These are phyloP conservation scores for Zaprionus ornatus DNA, from an alignment of 1,140 invertebrate species.

Conservation along the genomic window DNA sequence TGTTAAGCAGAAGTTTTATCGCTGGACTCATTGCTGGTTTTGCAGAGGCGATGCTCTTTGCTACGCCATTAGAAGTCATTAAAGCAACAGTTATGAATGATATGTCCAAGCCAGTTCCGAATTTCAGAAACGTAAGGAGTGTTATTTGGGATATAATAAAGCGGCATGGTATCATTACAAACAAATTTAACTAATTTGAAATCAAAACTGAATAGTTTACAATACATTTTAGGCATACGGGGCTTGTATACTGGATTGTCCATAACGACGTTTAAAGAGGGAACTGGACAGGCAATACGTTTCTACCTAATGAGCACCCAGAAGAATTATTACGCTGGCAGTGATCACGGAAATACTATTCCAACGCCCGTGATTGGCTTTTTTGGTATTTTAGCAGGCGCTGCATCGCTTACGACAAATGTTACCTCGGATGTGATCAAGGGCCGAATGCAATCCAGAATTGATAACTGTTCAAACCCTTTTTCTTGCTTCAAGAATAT, in stretches of 20 bases:
- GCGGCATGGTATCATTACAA: slow-evolving; percentile 88
- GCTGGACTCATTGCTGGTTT: slow-evolving; percentile 97
- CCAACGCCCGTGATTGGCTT: slow-evolving; percentile 93
- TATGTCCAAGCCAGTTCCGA: slow-evolving; percentile 93
- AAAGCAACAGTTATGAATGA: slow-evolving; percentile 99
- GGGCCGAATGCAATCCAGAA: slow-evolving; percentile 97
- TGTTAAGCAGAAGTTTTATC: slow-evolving; percentile 89
- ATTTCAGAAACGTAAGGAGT: slow-evolving; percentile 95
- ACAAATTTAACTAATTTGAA: background rate
- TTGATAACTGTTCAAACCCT: slow-evolving; percentile 96
- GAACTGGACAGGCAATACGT: slow-evolving; percentile 97
- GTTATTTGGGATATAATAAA: slow-evolving; percentile 94
- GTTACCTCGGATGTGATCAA: slow-evolving; percentile 98
- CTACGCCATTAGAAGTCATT: slow-evolving; percentile 99
- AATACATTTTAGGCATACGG: slow-evolving; percentile 84
- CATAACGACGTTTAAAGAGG: slow-evolving; percentile 98
- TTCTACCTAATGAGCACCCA: slow-evolving; percentile 98
- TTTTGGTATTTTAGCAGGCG: slow-evolving; percentile 96
- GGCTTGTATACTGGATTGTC: slow-evolving; percentile 97
- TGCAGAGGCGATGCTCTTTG: slow-evolving; percentile 95
- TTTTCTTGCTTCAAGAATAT: slow-evolving; percentile 94
- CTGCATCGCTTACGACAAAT: slow-evolving; percentile 97
- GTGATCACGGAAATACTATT: slow-evolving; percentile 91
- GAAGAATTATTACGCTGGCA: slow-evolving; percentile 95
- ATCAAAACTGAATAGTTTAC: no score